phyloP scores from a whole-genome alignment of 2,113 vertebrate genomes.

The Mola mola region DNA sequence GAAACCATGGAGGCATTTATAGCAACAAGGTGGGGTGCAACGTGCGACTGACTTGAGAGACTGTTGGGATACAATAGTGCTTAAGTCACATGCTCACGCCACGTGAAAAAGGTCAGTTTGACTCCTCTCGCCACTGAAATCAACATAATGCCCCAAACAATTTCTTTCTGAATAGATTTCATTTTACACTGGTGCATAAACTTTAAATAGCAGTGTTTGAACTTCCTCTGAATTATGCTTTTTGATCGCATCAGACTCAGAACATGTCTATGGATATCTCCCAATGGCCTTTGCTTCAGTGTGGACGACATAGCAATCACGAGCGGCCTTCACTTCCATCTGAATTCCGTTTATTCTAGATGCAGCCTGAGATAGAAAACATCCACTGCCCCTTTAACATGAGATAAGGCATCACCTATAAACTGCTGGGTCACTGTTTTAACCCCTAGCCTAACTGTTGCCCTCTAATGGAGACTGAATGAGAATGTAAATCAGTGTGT shows the following conservation, averaged over 20 bases:
- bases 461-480: too few relatives aligned
- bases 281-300: conserved; percentile 23
- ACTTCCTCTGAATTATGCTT: conserved; percentile 63
- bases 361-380: conserved; percentile 10
- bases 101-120: conserved; percentile 47
- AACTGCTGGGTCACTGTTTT: too few relatives aligned
- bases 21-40: conserved; percentile 62
- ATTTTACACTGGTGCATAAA: conserved; percentile 48
- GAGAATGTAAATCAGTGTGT: too few relatives aligned
- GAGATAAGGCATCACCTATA: too few relatives aligned
- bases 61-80: conserved; percentile 43
- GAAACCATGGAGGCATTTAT: conserved; percentile 46
- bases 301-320: conserved; percentile 8
- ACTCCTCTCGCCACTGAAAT: conserved; percentile 52
- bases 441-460: too few relatives aligned
- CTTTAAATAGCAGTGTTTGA: conserved; percentile 53
- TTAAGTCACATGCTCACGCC: conserved; percentile 26
- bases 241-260: conserved; percentile 45
- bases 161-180: conserved; percentile 43
- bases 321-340: conserved; percentile 24
- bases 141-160: conserved; percentile 49
- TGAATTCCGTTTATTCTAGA: conserved; percentile 46
- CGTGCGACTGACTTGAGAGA: conserved; percentile 18
- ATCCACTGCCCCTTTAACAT: too few relatives aligned
- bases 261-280: conserved; percentile 42